phyloP scores from a whole-genome alignment of 2,113 vertebrate species.

The Nymphicus hollandicus region DNA sequence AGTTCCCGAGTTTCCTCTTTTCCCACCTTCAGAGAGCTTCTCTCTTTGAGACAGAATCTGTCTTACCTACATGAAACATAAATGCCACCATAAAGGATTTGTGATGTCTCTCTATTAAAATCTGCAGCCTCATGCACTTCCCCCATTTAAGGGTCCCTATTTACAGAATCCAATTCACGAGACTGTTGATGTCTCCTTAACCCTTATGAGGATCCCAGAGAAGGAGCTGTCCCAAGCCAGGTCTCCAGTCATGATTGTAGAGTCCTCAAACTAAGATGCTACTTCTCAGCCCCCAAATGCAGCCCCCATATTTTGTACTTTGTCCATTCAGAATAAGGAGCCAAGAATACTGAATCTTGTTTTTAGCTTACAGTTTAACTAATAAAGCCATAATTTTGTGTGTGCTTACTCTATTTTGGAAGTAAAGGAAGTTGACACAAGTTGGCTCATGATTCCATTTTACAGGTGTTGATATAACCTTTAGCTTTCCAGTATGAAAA shows the following conservation, averaged over 20 bases:
- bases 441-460: not conserved
- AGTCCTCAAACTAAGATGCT: not conserved
- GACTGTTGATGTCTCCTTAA: not conserved
- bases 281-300: not conserved
- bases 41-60: not conserved
- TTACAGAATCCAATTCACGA: not conserved
- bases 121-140: fast-evolving
- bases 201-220: not conserved
- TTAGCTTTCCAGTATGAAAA: not conserved
- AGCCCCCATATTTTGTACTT: not conserved
- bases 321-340: not conserved
- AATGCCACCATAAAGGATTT: not conserved
- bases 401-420: not conserved
- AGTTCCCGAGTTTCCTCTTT: not conserved
- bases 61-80: not conserved
- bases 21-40: not conserved
- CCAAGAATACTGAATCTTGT: not conserved
- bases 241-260: fast-evolving
- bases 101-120: not conserved
- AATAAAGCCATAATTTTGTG: not conserved
- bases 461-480: not conserved
- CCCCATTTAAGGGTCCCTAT: not conserved
- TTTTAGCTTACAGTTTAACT: not conserved
- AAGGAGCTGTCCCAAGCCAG: not conserved
- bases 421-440: not conserved